Base-by-base conservation (phyloP, 2,113 vertebrate species). In the Aphelocoma coerulescens region DNA sequence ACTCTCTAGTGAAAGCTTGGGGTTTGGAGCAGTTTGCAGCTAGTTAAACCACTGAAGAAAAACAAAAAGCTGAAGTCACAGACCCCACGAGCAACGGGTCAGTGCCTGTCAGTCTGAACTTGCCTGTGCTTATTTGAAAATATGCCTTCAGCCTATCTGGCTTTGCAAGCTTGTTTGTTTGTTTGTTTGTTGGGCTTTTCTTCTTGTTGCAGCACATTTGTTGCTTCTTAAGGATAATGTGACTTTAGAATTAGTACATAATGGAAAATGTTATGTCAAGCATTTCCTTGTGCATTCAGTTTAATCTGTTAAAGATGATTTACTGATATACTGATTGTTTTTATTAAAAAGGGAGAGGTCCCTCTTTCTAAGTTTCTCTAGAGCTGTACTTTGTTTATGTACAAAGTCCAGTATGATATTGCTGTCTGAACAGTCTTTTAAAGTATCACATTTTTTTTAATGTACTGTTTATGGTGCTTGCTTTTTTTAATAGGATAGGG, bases 291-390 rank as follows among this genome's bases (percentile, higher is more conserved):
- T 3, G 10, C 27, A 89, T 89, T 89, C 68, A 51, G 30, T 94
- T 85, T 85, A 92, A 91, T 87, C 27, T 26, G 6, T 93, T 91
- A 95, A 91, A 93, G 65, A 67, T 61, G 33, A 62, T 61, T 83
- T 72, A 73, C 35, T 71, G 57, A 89, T 63, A 71, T 11, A 44
- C 61, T 39, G 46, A 37, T 58, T 69, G 51, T 59, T 95, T 85
- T 85, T 30, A 68, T 82, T 95, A 68, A 81, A 77, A 91, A 63
- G 65, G 59, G 28, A 86, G 71, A 85, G 14, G 44, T 73, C 14
- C 7, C 16, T 79, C 44, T 83, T 90, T 73, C 30, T 73, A 73
- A 78, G 49, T 89, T 86, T 85, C 61, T 77, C 39, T 55, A 48
- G 73, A 93, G 76, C 41, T 87, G 48, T 41, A 12, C 11, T 89